Evolutionary conservation across 1,140 invertebrate species (phyloP).

Genomic region (Drosophila funebris): DNA sequence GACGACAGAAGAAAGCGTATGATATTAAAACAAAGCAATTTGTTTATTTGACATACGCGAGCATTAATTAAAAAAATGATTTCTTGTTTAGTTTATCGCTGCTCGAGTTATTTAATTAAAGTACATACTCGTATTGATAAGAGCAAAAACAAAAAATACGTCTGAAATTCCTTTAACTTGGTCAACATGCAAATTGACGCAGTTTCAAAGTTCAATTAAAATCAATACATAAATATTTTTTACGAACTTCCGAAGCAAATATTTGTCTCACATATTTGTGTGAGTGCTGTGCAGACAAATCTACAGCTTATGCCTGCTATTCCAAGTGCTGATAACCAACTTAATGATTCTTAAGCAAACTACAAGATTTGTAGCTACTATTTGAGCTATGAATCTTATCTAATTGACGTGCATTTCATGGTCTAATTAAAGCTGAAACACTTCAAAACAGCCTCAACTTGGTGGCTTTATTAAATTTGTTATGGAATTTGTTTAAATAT

Average conservation of each 20-base stretch:
- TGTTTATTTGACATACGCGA: slow-evolving; percentile 57
- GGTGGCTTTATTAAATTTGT: neutral
- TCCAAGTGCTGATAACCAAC: neutral
- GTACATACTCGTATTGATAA: slow-evolving; percentile 56
- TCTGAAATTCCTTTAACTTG: slow-evolving; percentile 21
- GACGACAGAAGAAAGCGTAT: slow-evolving; percentile 37
- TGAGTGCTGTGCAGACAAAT: slow-evolving; percentile 2
- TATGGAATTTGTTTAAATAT: neutral
- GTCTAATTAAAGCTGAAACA: neutral
- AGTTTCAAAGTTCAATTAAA: slow-evolving; percentile 42
- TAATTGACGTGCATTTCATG: slow-evolving; percentile 28
- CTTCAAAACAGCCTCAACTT: neutral
- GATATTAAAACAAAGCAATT: slow-evolving; percentile 54
- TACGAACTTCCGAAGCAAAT: neutral
- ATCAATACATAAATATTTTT: neutral
- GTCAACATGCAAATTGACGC: slow-evolving; percentile 58
- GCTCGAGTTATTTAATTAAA: slow-evolving; percentile 69
- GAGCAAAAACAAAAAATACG: neutral
- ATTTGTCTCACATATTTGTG: neutral
- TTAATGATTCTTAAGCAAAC: slow-evolving; percentile 12
- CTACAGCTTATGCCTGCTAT: slow-evolving; percentile 4
- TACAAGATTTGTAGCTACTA: neutral
- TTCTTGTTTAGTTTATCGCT: slow-evolving; percentile 66
- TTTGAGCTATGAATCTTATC: slow-evolving; percentile 10
- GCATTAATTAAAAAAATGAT: slow-evolving; percentile 76